Percentiles rank a stretch among this genome's conserved stretches.
Conservation (phyloP, 2,888 invertebrate genomes). For the Agrochola macilenta region DNA sequence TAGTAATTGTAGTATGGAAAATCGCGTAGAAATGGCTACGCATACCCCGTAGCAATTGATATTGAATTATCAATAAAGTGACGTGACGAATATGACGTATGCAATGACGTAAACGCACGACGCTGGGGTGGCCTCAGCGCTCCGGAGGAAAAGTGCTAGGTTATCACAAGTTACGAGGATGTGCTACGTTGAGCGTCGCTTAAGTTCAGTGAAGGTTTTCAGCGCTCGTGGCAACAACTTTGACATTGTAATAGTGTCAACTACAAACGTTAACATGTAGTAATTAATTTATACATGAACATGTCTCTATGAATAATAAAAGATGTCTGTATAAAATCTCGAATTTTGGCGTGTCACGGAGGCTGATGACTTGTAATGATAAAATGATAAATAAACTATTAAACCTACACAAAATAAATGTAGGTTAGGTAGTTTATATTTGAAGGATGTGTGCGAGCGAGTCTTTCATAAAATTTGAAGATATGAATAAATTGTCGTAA, state of each 20-base stretch:
- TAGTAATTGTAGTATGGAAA: not conserved
- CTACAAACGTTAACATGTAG: not conserved
- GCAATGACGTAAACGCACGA: conserved; percentile 4
- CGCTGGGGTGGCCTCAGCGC: conserved; percentile 27
- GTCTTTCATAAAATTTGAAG: not conserved
- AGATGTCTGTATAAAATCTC: not conserved
- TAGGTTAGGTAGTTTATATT: not conserved
- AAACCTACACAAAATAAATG: not conserved
- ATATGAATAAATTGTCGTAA: not conserved
- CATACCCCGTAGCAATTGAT: not conserved
- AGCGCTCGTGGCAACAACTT: not conserved
- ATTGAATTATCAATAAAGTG: not conserved
- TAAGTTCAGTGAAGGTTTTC: not conserved
- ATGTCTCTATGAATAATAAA: too few relatives aligned
- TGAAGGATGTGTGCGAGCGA: not conserved
- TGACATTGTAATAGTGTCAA: not conserved
- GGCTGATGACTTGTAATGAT: not conserved
- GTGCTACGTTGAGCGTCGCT: not conserved
- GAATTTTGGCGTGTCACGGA: not conserved
- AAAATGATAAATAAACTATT: not conserved
- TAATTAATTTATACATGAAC: too few relatives aligned
- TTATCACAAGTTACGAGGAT: conserved; percentile 5
- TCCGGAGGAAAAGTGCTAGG: conserved; percentile 34
- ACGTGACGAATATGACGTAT: conserved; percentile 25
- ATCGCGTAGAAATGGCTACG: not conserved